Conservation (phyloP, 2,888 invertebrate genomes). For the Lepidochrysops patricia region DNA sequence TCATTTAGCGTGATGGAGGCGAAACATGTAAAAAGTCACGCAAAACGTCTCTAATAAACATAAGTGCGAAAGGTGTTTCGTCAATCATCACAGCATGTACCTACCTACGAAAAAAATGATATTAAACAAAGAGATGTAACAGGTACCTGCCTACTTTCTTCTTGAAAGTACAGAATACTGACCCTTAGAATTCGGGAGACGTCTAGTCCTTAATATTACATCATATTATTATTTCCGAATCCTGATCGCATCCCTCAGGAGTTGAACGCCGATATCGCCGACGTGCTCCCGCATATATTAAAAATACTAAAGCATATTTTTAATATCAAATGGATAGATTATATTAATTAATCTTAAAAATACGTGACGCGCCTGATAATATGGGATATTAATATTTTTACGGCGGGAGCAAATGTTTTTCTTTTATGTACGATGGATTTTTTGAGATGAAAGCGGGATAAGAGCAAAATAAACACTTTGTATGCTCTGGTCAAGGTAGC, state of each 20-base stretch:
- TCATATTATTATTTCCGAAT: background rate
- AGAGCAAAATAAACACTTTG: too few species aligned
- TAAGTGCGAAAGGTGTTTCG: background rate
- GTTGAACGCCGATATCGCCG: background rate
- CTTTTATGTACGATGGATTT: background rate
- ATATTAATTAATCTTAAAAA: background rate
- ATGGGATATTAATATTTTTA: background rate
- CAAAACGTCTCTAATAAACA: background rate
- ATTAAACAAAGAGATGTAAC: too few species aligned
- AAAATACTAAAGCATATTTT: background rate
- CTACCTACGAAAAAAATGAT: too few species aligned
- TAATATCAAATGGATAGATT: slow-evolving; percentile 1
- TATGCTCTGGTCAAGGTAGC: too few species aligned
- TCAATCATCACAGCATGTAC: background rate
- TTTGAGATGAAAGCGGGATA: too few species aligned
- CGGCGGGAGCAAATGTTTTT: background rate
- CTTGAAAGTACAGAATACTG: background rate
- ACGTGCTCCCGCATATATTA: slow-evolving; percentile 6
- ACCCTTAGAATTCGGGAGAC: too few species aligned
- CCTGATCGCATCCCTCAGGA: slow-evolving; percentile 1
- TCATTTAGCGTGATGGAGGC: background rate
- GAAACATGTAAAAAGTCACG: background rate
- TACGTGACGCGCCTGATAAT: background rate
- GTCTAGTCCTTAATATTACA: background rate
- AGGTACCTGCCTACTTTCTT: background rate